These are phyloP conservation scores for Phymanthus crucifer DNA, from an alignment of 92 coral and sea anemone species.

Conservation along the genomic window DNA sequence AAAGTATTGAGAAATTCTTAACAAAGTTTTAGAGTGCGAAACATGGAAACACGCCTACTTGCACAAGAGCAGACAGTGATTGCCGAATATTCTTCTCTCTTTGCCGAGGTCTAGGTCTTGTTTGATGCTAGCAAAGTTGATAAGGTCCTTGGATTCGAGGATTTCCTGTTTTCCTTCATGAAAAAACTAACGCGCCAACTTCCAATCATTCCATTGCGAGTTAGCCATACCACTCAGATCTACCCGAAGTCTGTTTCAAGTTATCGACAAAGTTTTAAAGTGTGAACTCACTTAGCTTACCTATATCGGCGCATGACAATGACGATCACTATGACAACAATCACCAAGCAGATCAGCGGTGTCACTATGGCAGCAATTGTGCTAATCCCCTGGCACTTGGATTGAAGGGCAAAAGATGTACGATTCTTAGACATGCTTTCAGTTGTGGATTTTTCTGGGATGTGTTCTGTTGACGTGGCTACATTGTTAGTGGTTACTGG, in stretches of 20 bases:
- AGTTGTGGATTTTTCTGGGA: not conserved
- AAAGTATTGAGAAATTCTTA: not conserved
- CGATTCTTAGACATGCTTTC: not conserved
- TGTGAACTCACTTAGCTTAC: no score
- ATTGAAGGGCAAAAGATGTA: constrained; percentile 1
- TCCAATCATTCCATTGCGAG: no score
- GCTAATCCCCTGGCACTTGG: not conserved
- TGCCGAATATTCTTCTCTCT: no score
- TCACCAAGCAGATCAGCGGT: not conserved
- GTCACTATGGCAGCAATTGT: constrained; percentile 2
- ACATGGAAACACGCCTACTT: no score
- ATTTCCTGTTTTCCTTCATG: no score
- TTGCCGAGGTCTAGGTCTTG: no score
- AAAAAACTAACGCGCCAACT: no score
- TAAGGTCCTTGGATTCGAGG: no score
- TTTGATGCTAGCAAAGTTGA: no score
- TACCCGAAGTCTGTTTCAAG: no score
- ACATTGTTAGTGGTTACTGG: not conserved
- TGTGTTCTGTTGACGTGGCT: not conserved
- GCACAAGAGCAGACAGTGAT: not conserved
- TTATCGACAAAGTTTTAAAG: no score
- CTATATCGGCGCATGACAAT: not conserved
- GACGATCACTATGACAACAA: not conserved
- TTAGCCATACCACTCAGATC: no score
- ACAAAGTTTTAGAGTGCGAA: not conserved